Percentiles rank a stretch among this genome's conserved stretches.
These are phyloP conservation scores for Diglossa cyanea DNA, from an alignment of 2,797 vertebrate genomes.

Conservation along the genomic window DNA sequence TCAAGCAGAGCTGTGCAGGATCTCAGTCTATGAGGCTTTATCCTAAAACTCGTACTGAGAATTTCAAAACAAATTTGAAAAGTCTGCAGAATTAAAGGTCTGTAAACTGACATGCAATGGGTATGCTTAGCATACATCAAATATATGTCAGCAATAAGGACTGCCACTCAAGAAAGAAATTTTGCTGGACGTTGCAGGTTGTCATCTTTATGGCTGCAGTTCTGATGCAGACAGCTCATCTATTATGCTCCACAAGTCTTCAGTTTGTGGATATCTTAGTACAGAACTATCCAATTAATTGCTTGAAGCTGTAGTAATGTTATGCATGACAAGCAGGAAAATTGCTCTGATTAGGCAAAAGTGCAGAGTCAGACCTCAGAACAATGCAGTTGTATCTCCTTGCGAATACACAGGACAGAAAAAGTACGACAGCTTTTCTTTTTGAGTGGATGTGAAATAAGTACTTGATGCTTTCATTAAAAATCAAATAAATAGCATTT, in stretches of 20 bases:
- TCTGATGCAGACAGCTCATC: constrained; percentile 67
- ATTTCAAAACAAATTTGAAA: constrained; percentile 58
- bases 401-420: not conserved
- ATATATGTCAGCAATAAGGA: constrained; percentile 52
- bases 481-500: constrained; percentile 57
- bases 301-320: constrained; percentile 71
- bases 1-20: constrained; percentile 3
- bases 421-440: constrained; percentile 41
- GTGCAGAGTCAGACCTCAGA: constrained; percentile 65
- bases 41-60: constrained; percentile 23
- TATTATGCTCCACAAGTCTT: constrained; percentile 44
- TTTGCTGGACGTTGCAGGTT: constrained; percentile 68
- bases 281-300: constrained; percentile 71
- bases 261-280: constrained; percentile 68
- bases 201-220: constrained; percentile 60
- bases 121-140: constrained; percentile 59
- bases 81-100: constrained; percentile 59
- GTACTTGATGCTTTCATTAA: constrained; percentile 53
- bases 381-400: constrained; percentile 29
- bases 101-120: constrained; percentile 60
- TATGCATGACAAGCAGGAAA: constrained; percentile 72
- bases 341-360: constrained; percentile 70
- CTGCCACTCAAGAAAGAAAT: constrained; percentile 63
- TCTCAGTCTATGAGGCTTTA: constrained; percentile 5
- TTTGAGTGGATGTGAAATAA: constrained; percentile 37